Conservation (phyloP, 2,797 vertebrate genomes). For the Delichon dasypus region DNA sequence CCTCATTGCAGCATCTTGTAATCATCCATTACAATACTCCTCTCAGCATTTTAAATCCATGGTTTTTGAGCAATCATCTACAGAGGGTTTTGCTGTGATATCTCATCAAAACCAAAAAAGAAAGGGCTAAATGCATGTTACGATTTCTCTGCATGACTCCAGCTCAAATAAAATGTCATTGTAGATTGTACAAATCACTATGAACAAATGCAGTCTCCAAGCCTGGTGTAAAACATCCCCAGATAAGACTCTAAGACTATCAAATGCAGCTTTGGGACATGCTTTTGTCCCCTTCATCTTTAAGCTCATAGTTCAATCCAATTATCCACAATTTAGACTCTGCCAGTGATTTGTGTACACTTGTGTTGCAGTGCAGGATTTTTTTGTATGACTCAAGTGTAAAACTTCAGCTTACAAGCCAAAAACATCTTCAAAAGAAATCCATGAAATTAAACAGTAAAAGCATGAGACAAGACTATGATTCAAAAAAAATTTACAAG, state of each 20-base stretch:
- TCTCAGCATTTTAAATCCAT: conserved; percentile 28
- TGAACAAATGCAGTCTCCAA: conserved; percentile 71
- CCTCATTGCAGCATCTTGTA: conserved; percentile 43
- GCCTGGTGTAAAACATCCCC: conserved; percentile 76
- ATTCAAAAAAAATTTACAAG: background rate
- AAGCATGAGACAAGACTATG: conserved; percentile 18
- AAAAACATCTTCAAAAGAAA: conserved; percentile 73
- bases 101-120: conserved; percentile 47
- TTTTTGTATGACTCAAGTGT: conserved; percentile 44
- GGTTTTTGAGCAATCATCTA: conserved; percentile 40
- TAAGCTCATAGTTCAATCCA: conserved; percentile 77
- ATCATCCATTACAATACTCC: conserved; percentile 16
- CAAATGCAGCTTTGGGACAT: conserved; percentile 71
- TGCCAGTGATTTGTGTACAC: conserved; percentile 71
- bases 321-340: conserved; percentile 75
- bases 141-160: conserved; percentile 66
- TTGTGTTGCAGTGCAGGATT: conserved; percentile 58
- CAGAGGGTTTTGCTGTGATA: conserved; percentile 28
- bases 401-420: conserved; percentile 73
- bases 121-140: conserved; percentile 56
- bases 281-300: conserved; percentile 78
- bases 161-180: conserved; percentile 75
- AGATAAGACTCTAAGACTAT: conserved; percentile 76
- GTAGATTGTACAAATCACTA: conserved; percentile 73
- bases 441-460: conserved; percentile 47